A percentile compares a stretch with the other conserved stretches of the same genome.
Evolutionary conservation across 2,113 vertebrate species (phyloP).

Genomic region (Sander lucioperca): DNA sequence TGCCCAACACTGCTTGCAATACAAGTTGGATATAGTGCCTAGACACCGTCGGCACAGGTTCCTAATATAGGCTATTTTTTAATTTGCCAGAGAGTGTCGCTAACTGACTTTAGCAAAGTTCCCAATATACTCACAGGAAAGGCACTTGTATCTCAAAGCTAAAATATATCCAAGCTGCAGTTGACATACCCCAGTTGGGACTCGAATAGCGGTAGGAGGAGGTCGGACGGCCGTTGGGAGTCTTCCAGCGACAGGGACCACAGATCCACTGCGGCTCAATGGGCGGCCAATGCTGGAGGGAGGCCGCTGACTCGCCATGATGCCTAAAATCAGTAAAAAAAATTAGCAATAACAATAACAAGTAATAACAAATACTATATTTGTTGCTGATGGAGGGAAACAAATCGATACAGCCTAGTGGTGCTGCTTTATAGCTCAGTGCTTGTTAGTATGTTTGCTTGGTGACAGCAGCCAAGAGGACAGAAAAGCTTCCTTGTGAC

Average conservation of each 20-base stretch:
- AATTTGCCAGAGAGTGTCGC: too few relatives aligned
- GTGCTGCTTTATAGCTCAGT: not conserved
- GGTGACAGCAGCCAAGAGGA: not conserved
- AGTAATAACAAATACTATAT: not conserved
- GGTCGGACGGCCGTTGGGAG: constrained; percentile 86
- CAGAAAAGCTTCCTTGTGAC: not conserved
- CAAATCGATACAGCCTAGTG: not conserved
- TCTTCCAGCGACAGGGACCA: constrained; percentile 77
- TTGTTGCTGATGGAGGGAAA: not conserved
- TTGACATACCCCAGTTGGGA: constrained; percentile 88
- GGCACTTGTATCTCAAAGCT: not conserved
- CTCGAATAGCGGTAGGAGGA: constrained; percentile 84
- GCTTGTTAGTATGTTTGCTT: not conserved
- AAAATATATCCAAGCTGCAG: not conserved
- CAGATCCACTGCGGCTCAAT: constrained; percentile 85
- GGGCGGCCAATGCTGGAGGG: constrained; percentile 82
- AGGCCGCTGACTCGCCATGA: constrained; percentile 90
- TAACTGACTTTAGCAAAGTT: not conserved
- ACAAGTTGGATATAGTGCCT: too few relatives aligned
- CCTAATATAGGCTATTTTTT: too few relatives aligned
- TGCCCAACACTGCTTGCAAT: too few relatives aligned
- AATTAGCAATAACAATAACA: not conserved
- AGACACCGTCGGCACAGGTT: too few relatives aligned
- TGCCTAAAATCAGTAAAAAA: not conserved
- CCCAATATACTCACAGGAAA: not conserved